phyloP scores from a whole-genome alignment of 2,797 vertebrate species.

The Threskiornis aethiopicus region DNA sequence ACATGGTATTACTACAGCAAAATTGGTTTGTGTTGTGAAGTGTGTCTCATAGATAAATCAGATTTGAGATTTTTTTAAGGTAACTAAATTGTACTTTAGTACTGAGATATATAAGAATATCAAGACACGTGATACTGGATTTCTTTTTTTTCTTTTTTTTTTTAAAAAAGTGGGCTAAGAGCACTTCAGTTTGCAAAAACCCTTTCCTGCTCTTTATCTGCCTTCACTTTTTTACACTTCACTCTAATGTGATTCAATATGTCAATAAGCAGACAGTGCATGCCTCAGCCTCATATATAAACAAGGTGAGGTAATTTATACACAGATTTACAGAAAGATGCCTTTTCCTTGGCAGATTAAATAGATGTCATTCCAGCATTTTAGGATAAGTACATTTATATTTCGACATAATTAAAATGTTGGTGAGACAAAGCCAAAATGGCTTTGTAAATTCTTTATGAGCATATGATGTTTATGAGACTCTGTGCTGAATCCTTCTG shows the following conservation, averaged over 20 bases:
- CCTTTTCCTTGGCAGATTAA: background rate
- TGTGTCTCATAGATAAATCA: constrained; percentile 88
- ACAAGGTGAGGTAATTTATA: background rate
- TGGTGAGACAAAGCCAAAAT: background rate
- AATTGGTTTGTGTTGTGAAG: constrained; percentile 94
- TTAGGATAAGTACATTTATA: background rate
- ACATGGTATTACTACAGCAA: constrained; percentile 89
- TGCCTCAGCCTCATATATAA: background rate
- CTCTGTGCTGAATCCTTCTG: background rate
- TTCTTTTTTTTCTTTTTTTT: background rate
- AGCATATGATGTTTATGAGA: background rate
- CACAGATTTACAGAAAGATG: background rate
- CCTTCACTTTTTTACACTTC: background rate
- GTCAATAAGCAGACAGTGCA: background rate
- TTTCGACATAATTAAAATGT: background rate
- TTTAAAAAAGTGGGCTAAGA: background rate
- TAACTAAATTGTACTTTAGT: constrained; percentile 62
- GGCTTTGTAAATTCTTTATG: background rate
- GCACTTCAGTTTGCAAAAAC: background rate
- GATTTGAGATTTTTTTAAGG: constrained; percentile 77
- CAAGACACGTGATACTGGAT: background rate
- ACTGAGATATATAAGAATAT: constrained; percentile 48
- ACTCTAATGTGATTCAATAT: background rate
- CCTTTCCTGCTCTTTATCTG: background rate
- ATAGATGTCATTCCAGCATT: background rate